Conservation (phyloP, 2,888 invertebrate genomes). For the Escarpia spicata region DNA sequence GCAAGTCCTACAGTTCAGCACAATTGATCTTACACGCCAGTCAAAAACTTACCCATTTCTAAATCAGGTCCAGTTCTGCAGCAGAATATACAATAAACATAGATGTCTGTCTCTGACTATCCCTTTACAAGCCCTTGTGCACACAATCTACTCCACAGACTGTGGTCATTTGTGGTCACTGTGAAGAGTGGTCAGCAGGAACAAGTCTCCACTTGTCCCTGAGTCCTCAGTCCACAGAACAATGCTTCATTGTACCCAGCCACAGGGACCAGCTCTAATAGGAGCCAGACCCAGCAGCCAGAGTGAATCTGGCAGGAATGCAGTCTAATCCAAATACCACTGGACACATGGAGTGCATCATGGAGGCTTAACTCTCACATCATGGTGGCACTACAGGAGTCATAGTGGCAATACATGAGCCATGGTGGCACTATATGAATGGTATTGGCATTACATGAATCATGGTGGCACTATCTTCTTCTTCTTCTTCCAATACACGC, state of each 20-base stretch:
- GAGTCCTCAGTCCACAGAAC: background rate
- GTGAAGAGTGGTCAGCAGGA: background rate
- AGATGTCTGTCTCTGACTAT: background rate
- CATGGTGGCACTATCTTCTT: too few species aligned
- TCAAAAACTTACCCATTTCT: background rate
- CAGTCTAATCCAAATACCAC: background rate
- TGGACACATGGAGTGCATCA: background rate
- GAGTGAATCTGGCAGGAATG: background rate
- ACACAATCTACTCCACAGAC: background rate
- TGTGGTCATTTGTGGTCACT: background rate
- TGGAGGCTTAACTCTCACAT: background rate
- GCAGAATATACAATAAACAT: background rate
- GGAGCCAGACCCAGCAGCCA: background rate
- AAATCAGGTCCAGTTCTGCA: background rate
- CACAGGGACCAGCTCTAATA: background rate
- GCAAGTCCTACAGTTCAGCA: background rate
- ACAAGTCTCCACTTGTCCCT: background rate
- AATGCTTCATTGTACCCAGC: background rate
- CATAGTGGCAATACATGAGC: background rate
- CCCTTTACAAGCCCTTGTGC: background rate
- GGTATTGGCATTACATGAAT: background rate
- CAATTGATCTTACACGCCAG: background rate
- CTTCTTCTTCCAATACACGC: too few species aligned
- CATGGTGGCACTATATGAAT: background rate
- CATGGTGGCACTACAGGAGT: background rate